phyloP scores from a whole-genome alignment of 2,797 vertebrate genomes.

The Chloroceryle inda region DNA sequence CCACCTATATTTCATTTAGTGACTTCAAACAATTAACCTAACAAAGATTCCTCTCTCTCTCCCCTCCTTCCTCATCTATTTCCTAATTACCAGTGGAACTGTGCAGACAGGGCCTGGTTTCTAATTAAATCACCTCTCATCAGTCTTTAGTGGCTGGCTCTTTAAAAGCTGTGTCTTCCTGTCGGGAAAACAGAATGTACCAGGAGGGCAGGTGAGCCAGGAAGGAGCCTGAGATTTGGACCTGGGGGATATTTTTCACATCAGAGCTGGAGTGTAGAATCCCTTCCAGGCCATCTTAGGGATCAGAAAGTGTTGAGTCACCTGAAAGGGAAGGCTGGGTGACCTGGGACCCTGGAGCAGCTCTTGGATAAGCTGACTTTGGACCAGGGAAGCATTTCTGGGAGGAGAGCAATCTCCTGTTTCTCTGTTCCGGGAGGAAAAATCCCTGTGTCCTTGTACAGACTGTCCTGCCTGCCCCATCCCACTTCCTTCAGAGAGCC shows the following conservation, averaged over 20 bases:
- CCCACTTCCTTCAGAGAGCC: neutral
- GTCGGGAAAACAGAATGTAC: neutral
- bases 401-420: neutral
- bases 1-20: neutral
- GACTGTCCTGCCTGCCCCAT: neutral
- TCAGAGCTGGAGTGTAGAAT: neutral
- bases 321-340: neutral
- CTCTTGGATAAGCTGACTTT: neutral
- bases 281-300: neutral
- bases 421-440: neutral
- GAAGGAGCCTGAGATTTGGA: neutral
- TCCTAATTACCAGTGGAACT: neutral
- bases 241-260: neutral
- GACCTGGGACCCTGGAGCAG: rapidly evolving
- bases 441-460: neutral
- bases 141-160: rapidly evolving
- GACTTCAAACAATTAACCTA: slow-evolving; percentile 19
- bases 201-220: rapidly evolving
- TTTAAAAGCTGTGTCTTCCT: neutral
- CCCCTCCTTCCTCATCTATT: neutral
- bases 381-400: neutral
- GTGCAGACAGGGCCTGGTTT: neutral
- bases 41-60: neutral
- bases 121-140: neutral
- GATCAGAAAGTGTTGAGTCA: neutral